Evolutionary conservation across 2,113 vertebrate genomes (phyloP), one percentile per base, ranked within the genome.

Genomic region (Hemiprocne comata): DNA sequence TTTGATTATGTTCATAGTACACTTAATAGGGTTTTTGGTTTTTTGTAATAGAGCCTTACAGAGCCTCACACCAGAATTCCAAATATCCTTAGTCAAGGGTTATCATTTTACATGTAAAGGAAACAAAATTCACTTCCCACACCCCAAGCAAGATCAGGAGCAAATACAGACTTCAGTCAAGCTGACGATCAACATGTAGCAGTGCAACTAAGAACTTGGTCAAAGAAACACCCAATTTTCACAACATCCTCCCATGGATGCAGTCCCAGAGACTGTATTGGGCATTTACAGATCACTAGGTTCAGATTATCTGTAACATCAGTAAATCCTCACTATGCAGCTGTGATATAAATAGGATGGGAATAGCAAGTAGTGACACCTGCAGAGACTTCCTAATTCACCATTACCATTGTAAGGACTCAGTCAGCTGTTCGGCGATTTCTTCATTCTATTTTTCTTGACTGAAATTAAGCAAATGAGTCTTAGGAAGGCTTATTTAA

Each of bases 21-120:
- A 6, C 7, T n/a, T 50, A 38, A 23, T 28, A 33, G 2, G 7
- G 2, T 48, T 48, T 19, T 20, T 19, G 4, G 2, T 6, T 17
- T 15, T 65, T 50, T 36, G 31, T 5, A 28, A 40, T 1, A 46
- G 55, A 38, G 8, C 50, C 55, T 89, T 29, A 31, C 9, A 6
- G n/a, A n/a, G n/a, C n/a, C 33, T 65, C 55, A 48, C 67, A 72
- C 11, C 40, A 31, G 29, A n/a, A 62, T 60, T 72, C 13, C 66
- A 85, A 90, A 73, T 29, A 69, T 11, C 48, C 51, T 74, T 38
- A 31, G 9, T 2, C 48, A 85, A 58, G 24, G 17, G 12, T 87
- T 53, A 36, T 79, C 51, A 46, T 50, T 89, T 80, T 26, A 50
- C 13, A 13, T 9, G 8, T 17, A n/a, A 83, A 60, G n/a, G 38